Evolutionary conservation across 1,140 invertebrate species (phyloP).

Genomic region (Sinella curviseta): DNA sequence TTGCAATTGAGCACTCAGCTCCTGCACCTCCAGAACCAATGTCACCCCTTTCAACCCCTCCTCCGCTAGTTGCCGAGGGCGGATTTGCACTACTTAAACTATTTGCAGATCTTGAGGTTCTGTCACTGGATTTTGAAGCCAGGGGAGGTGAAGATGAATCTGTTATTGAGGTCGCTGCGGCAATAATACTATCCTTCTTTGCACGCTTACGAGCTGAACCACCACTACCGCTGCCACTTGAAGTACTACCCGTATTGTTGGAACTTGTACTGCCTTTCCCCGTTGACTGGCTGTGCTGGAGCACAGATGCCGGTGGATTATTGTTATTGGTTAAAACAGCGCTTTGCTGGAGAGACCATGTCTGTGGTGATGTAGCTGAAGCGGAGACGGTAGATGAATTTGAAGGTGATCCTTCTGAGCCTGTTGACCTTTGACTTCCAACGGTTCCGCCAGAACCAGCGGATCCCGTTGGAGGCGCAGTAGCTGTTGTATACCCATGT

Average conservation of each 20-base stretch:
- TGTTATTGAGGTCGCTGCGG: background rate
- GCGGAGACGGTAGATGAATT: constrained; percentile 23
- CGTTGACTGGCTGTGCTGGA: background rate
- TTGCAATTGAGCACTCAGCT: constrained; percentile 26
- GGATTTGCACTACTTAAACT: background rate
- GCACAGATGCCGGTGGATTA: background rate
- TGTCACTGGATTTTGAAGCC: background rate
- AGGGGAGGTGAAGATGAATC: constrained; percentile 31
- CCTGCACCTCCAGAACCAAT: constrained; percentile 2
- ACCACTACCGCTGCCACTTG: background rate
- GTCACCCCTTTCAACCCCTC: background rate
- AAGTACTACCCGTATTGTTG: background rate
- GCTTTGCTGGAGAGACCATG: constrained; percentile 34
- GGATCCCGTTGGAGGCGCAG: constrained; percentile 1
- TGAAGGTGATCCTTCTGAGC: constrained; percentile 11
- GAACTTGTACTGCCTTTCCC: background rate
- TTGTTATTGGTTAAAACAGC: background rate
- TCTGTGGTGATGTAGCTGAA: constrained; percentile 30
- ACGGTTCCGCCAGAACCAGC: background rate
- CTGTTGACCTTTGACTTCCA: constrained; percentile 1
- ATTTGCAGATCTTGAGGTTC: background rate
- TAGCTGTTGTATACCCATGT: constrained; percentile 12
- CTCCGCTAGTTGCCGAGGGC: background rate
- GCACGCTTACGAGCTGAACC: constrained; percentile 18
- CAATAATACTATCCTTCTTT: constrained; percentile 27